A percentile compares a stretch with the other conserved stretches of the same genome.
These are phyloP conservation scores for Gallinago paraguaiae DNA, from an alignment of 2,113 vertebrate species.

Conservation along the genomic window DNA sequence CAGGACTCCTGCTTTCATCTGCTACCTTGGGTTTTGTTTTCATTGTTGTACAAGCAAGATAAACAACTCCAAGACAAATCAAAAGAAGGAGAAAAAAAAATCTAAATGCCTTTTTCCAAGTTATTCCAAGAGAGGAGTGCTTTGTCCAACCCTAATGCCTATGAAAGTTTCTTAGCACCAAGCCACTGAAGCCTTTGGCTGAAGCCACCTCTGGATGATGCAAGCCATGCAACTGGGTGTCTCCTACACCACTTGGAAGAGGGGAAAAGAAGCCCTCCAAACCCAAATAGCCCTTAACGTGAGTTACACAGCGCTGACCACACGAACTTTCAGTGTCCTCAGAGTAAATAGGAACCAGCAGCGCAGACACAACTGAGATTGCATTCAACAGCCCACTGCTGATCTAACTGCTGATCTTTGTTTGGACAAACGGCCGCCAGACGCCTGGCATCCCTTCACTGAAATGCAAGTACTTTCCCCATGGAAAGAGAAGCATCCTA, in stretches of 20 bases:
- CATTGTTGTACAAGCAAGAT: not conserved
- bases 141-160: not conserved
- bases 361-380: not conserved
- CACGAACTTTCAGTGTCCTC: not conserved
- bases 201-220: not conserved
- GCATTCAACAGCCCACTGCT: not conserved
- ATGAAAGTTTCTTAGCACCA: not conserved
- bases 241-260: not conserved
- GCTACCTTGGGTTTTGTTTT: not conserved
- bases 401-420: not conserved
- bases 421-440: not conserved
- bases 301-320: not conserved
- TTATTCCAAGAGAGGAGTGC: not conserved
- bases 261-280: not conserved
- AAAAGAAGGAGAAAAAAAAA: not conserved
- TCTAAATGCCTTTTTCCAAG: not conserved
- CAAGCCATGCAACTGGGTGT: not conserved
- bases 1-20: conserved; percentile 9
- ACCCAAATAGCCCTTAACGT: not conserved
- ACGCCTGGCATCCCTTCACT: not conserved
- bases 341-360: not conserved
- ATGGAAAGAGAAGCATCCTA: not conserved
- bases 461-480: not conserved
- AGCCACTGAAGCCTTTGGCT: not conserved
- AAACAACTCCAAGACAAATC: not conserved